Conservation (phyloP, 2,888 invertebrate genomes). For the Tineola bisselliella region DNA sequence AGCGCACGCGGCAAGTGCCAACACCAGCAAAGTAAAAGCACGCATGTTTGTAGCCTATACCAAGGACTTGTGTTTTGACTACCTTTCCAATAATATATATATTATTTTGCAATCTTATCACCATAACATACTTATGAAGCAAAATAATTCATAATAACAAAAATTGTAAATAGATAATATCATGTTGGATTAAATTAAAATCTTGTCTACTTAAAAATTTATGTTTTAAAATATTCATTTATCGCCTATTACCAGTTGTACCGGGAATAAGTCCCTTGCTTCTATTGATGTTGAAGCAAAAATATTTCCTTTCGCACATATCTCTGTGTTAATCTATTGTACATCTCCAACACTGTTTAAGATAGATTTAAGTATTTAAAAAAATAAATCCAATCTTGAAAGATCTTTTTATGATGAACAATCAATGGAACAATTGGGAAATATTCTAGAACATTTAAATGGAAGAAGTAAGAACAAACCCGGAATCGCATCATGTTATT, state of each 20-base stretch:
- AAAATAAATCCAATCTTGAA: background rate
- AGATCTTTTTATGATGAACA: background rate
- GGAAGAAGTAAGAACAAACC: background rate
- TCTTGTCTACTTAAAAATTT: background rate
- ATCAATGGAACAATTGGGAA: too few relatives aligned
- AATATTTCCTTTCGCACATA: too few relatives aligned
- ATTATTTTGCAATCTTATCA: background rate
- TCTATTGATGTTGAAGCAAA: too few relatives aligned
- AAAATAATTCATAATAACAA: background rate
- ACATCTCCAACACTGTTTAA: background rate
- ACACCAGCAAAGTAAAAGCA: background rate
- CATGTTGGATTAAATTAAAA: background rate
- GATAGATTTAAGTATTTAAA: background rate
- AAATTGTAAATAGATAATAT: background rate
- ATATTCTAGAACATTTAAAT: too few relatives aligned
- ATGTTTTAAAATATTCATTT: background rate
- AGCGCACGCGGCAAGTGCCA: constrained; percentile 1
- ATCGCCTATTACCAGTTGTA: background rate
- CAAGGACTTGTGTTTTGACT: background rate
- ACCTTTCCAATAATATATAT: background rate
- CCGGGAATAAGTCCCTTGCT: too few relatives aligned
- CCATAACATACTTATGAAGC: background rate
- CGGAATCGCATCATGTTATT: background rate
- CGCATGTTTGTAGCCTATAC: background rate
- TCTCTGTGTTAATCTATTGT: too few relatives aligned